Evolutionary conservation across 2,113 vertebrate species (phyloP), one percentile per base, ranked within the genome.

Genomic region (Heliornis fulica): DNA sequence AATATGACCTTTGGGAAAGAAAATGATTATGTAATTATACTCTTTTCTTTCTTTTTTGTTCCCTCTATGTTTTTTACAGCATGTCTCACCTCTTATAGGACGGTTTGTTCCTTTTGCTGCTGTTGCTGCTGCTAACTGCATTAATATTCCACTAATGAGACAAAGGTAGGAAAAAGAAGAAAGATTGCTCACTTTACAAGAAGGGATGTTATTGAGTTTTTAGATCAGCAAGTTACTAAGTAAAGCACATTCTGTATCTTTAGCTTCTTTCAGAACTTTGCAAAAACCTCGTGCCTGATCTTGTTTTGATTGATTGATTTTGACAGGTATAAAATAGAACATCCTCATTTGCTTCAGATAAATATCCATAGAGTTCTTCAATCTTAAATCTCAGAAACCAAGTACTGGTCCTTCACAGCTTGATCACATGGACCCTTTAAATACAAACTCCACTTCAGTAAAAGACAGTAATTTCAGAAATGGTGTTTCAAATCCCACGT

Each of bases 81-180:
- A 97, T 3, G 96, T 99, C 85, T 99, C 99, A 1, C 99, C 99
- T 29, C 98, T 99, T 84, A 96, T 99, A 96, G 99, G 99, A 96
- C 98, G 99, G 16, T 99, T 99, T 92, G 99, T 99, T 87, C 99
- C 99, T 61, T 99, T 99, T 80, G 99, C 99, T 97, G 99, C 99
- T 40, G 99, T 99, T n/a, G 99, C 99, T 82, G 98, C 99, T 97
- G 99, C 99, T 74, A 99, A 99, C 96, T 99, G 99, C 96, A 99
- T 99, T 97, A 99, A 99, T 87, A 99, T 99, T 92, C 99, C 99
- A 6, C 96, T 99, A 90, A 99, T 99, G 99, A 98, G 99, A 93
- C 99, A 99, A 97, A 98, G 99, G 99, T 99, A 98, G 97, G 96
- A 34, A 17, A 83, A 86, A 72, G 34, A 93, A 36, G 40, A 82